Base-by-base conservation (phyloP, 2,888 invertebrate genomes). In the Cistogaster globosa region DNA sequence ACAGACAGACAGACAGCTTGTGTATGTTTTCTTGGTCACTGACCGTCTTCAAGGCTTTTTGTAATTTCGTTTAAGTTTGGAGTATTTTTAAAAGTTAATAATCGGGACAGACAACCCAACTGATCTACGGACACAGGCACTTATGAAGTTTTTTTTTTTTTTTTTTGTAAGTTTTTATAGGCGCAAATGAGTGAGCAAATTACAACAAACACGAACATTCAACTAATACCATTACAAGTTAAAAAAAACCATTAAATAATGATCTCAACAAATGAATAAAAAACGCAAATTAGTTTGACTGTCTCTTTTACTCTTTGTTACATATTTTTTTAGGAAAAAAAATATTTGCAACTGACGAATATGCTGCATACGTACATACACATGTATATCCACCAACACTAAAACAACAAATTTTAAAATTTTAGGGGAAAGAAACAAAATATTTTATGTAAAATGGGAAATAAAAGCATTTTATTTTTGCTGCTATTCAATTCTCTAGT, bases 21-120 rank as follows among this genome's bases (percentile, higher is more conserved):
- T 63, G 55, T 58, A 51, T 53, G 16, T 20, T 68, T 81, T 80
- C 32, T 89, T 90, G 91, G 91, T 91, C 91, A 91, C 90, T 91
- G 91, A 91, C 91, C 91, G 91, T 90, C 90, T 91, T 91, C 91
- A 91, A 91, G 91, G 91, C 91, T 91, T 90, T 91, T 89, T 88
- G 91, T 89, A 89, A 90, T 90, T 89, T 90, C 88, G 88, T 90
- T 88, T 89, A 89, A 90, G 89, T 90, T 90, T 90, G 88, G 88
- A 90, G 88, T 90, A 89, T 90, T 89, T 83, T 82, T 32, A 75
- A 74, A 83, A 74, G 84, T 80, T 80, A 84, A 69, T 83, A 77
- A 74, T 76, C 75, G 79, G 82, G 75, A 83, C 75, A 76, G 79
- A 79, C 65, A 57, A 65, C 20, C 68, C 51, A 57, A 51, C 51